Conservation (phyloP, 1,140 invertebrate genomes). For the Drosophila willistoni region DNA sequence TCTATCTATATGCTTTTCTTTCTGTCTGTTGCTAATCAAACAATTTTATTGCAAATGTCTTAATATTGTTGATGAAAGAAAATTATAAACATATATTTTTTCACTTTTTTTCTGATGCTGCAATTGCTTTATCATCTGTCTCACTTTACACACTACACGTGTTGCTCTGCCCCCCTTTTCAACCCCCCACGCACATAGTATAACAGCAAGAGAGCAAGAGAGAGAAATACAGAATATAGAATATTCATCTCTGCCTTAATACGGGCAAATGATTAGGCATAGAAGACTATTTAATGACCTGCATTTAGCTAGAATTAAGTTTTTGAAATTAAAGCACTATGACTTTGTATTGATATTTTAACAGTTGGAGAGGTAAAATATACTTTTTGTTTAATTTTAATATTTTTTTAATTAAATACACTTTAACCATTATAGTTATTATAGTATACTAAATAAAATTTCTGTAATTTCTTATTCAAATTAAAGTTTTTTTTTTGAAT, state of each 20-base stretch:
- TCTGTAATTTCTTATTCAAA: too few species aligned
- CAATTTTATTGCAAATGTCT: constrained; percentile 46
- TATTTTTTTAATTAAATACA: too few species aligned
- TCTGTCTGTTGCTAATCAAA: constrained; percentile 69
- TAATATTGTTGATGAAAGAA: constrained; percentile 17
- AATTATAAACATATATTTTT: constrained; percentile 38
- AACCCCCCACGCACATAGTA: constrained; percentile 16
- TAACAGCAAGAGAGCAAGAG: background rate
- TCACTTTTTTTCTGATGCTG: constrained; percentile 8
- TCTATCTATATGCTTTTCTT: background rate
- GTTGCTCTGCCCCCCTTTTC: background rate
- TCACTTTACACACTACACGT: constrained; percentile 9
- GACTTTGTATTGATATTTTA: too few species aligned
- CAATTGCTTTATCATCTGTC: constrained; percentile 11
- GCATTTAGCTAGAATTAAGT: background rate
- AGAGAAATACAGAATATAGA: constrained; percentile 24
- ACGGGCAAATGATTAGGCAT: background rate
- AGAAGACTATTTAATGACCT: constrained; percentile 19
- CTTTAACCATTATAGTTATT: too few species aligned
- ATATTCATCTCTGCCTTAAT: constrained; percentile 20
- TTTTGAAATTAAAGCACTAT: too few species aligned
- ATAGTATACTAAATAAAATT: too few species aligned
- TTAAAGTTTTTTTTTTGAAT: background rate
- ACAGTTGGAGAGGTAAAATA: too few species aligned
- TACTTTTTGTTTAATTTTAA: too few species aligned